These are phyloP conservation scores for Lophius americanus DNA, from an alignment of 2,797 vertebrate genomes.

Conservation along the genomic window DNA sequence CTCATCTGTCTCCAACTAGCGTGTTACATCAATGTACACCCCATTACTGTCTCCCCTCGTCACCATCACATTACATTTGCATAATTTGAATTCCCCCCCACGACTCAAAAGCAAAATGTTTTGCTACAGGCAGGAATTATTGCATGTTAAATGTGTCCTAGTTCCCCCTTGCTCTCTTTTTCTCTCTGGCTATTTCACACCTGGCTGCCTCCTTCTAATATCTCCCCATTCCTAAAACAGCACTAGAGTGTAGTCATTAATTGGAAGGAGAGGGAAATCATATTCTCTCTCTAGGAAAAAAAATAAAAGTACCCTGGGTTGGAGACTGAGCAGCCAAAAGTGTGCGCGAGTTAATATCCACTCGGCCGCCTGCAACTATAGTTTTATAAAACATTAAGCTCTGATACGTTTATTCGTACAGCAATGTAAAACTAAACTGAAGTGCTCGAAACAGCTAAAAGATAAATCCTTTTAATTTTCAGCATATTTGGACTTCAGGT, in stretches of 20 bases:
- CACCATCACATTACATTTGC: conserved; percentile 45
- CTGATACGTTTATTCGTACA: conserved; percentile 54
- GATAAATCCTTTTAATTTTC: too few relatives aligned
- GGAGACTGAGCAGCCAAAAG: conserved; percentile 23
- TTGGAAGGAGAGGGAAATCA: conserved; percentile 66
- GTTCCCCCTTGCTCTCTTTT: conserved; percentile 1
- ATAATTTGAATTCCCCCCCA: conserved; percentile 45
- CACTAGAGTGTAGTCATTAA: conserved; percentile 68
- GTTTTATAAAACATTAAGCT: conserved; percentile 49
- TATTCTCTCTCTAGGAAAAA: conserved; percentile 46
- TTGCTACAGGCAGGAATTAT: conserved; percentile 48
- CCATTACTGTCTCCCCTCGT: conserved; percentile 37
- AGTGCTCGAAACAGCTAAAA: too few relatives aligned
- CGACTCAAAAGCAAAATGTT: conserved; percentile 50
- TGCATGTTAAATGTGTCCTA: background rate
- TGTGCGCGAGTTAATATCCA: conserved; percentile 40
- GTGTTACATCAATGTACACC: conserved; percentile 33
- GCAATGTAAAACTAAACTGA: conserved; percentile 25
- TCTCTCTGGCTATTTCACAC: conserved; percentile 73
- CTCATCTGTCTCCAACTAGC: conserved; percentile 35
- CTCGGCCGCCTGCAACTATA: conserved; percentile 44
- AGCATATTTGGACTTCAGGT: too few relatives aligned
- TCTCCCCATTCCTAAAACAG: conserved; percentile 53
- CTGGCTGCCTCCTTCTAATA: conserved; percentile 66
- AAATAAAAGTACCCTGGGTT: conserved; percentile 21